A percentile compares a stretch with the other conserved stretches of the same genome.
Evolutionary conservation across 1,140 invertebrate species (phyloP).

Genomic region (Achatina immaculata): DNA sequence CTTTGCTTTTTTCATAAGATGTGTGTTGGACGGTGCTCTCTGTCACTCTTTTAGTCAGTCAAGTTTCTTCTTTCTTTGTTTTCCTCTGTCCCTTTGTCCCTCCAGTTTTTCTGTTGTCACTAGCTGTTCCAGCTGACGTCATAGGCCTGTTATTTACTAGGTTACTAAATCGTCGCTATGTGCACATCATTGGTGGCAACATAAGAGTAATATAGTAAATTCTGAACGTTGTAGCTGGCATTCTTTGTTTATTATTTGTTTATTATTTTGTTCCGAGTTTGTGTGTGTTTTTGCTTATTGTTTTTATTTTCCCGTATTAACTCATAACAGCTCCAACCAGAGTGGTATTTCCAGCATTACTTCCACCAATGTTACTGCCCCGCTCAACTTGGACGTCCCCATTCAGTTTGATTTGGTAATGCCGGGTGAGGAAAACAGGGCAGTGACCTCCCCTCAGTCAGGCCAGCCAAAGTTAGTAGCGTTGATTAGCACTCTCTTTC

Average conservation of each 20-base stretch:
- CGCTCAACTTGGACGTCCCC: constrained; percentile 63
- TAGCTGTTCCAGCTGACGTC: too few relatives aligned
- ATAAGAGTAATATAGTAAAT: too few relatives aligned
- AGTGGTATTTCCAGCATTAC: constrained; percentile 10
- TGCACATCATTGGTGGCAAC: too few relatives aligned
- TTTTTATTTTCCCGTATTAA: neutral
- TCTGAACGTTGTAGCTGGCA: too few relatives aligned
- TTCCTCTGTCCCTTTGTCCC: too few relatives aligned
- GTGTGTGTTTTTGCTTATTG: constrained; percentile 11
- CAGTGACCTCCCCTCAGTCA: constrained; percentile 49
- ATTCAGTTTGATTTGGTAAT: constrained; percentile 70
- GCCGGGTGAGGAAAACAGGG: constrained; percentile 54
- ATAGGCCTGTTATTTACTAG: too few relatives aligned
- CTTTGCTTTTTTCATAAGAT: too few relatives aligned
- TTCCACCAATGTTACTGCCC: constrained; percentile 35
- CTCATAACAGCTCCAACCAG: constrained; percentile 39
- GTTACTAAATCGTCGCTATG: too few relatives aligned
- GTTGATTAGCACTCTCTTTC: neutral
- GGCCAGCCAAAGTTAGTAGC: constrained; percentile 66
- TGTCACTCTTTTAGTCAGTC: too few relatives aligned
- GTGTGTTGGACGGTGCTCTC: too few relatives aligned
- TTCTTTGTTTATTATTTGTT: constrained; percentile 15
- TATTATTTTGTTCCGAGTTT: neutral
- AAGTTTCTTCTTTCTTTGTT: too few relatives aligned
- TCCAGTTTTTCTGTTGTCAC: too few relatives aligned